Conservation (phyloP, 1,140 invertebrate genomes). For the Lucilia cuprina region DNA sequence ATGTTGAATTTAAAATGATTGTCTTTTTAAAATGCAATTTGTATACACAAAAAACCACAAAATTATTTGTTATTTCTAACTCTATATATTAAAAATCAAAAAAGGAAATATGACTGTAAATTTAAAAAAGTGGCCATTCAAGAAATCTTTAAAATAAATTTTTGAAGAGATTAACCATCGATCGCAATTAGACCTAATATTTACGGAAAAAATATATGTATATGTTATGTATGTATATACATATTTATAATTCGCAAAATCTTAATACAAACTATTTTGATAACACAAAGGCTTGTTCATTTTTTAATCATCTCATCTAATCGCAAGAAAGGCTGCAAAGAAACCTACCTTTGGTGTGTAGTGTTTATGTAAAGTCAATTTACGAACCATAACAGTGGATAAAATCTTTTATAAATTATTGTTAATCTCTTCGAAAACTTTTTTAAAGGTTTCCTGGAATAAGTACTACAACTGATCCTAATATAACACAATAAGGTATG, state of each 20-base stretch:
- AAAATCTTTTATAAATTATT: constrained; percentile 26
- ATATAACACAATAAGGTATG: constrained; percentile 50
- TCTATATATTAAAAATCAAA: constrained; percentile 8
- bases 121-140: constrained; percentile 40
- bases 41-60: constrained; percentile 39
- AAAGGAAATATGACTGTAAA: constrained; percentile 16
- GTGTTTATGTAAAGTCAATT: neutral
- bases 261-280: constrained; percentile 38
- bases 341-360: constrained; percentile 11
- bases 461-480: constrained; percentile 63
- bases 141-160: constrained; percentile 40
- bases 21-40: constrained; percentile 42
- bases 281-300: constrained; percentile 63
- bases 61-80: constrained; percentile 32
- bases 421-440: constrained; percentile 61
- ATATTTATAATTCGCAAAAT: neutral
- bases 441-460: constrained; percentile 62
- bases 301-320: constrained; percentile 63
- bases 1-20: constrained; percentile 41
- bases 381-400: neutral
- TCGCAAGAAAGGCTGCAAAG: constrained; percentile 58
- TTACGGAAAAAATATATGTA: neutral
- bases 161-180: constrained; percentile 41
- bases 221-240: neutral
- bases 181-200: constrained; percentile 14